Base-by-base conservation (phyloP, 2,888 invertebrate genomes). In the Panzeria rudis region DNA sequence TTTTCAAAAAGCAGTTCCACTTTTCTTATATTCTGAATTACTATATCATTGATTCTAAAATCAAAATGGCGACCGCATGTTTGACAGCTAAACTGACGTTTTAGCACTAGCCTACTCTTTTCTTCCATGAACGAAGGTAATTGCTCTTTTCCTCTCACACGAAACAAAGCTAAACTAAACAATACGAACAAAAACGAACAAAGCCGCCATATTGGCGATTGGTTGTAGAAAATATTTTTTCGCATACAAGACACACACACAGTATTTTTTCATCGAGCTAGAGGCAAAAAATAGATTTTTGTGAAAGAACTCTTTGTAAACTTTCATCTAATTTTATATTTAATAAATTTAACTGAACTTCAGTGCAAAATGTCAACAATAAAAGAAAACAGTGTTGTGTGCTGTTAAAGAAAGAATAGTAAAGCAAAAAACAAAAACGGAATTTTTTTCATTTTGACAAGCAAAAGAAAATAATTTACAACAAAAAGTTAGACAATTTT, bases 151-250 rank as follows among this genome's bases (percentile, higher is more conserved):
- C 59, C 47, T 66, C 81, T 20, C 71, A 71, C 5, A 69, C 71
- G 50, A 83, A 72, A 85, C 79, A 50, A 20, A 59, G 3, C 71
- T 50, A 62, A 62, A 47, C 61, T 66, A 75, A 78, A 83, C 79
- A 83, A 86, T 47, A 83, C 29, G 79, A 85, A 82, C 64, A 66
- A 56, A 75, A 75, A 87, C 89, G 91, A 90, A 88, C 83, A 8
- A 79, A 72, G 88, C 87, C 86, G 91, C 91, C 89, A 90, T 90
- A 79, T 90, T 90, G 90, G 62, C 88, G 86, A 87, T 84, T 84
- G 77, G 47, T 25, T 81, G 56, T 69, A 77, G 59, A 77, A 81
- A 75, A 72, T 71, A 38, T 73, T 64, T 76, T 79, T 82, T 82
- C 72, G 64, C 82, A 64, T 75, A 78, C 61, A 38, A 84, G 75